Conservation (phyloP, 2,888 invertebrate species). For the Steinernema scapterisci region DNA sequence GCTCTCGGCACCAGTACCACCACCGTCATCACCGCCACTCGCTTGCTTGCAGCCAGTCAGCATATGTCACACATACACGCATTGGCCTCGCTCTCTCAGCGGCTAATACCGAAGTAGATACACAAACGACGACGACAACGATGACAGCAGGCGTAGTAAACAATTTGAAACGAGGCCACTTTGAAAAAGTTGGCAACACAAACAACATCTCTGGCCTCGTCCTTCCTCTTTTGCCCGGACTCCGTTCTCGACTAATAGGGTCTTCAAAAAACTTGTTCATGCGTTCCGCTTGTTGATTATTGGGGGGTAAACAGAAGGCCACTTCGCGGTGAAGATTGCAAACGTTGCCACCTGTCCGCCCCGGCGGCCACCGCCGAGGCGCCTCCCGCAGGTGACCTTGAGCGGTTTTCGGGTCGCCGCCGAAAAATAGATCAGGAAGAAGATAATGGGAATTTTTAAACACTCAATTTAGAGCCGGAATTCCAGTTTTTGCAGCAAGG, state of each 20-base stretch:
- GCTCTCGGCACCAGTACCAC: background rate
- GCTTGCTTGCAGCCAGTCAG: background rate
- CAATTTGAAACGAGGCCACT: too few relatives aligned
- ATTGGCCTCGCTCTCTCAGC: background rate
- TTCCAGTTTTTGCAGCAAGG: too few relatives aligned
- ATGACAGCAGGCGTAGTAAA: too few relatives aligned
- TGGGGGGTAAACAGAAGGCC: background rate
- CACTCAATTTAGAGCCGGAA: too few relatives aligned
- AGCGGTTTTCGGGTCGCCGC: constrained; percentile 7
- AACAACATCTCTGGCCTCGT: background rate
- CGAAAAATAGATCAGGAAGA: constrained; percentile 27
- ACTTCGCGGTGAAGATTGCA: background rate
- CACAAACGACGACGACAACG: too few relatives aligned
- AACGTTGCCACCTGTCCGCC: constrained; percentile 10
- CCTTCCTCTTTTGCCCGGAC: too few relatives aligned
- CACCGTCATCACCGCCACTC: background rate
- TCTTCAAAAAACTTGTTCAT: too few relatives aligned
- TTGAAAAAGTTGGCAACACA: background rate
- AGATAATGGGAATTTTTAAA: background rate
- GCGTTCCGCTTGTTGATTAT: too few relatives aligned
- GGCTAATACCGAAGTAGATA: background rate
- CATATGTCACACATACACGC: constrained; percentile 8
- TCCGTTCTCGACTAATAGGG: too few relatives aligned
- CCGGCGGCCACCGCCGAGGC: background rate
- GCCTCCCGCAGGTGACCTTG: background rate